A percentile compares a stretch with the other conserved stretches of the same genome.
Evolutionary conservation across 2,888 invertebrate species (phyloP).

Genomic region (Eupithecia vulgata): DNA sequence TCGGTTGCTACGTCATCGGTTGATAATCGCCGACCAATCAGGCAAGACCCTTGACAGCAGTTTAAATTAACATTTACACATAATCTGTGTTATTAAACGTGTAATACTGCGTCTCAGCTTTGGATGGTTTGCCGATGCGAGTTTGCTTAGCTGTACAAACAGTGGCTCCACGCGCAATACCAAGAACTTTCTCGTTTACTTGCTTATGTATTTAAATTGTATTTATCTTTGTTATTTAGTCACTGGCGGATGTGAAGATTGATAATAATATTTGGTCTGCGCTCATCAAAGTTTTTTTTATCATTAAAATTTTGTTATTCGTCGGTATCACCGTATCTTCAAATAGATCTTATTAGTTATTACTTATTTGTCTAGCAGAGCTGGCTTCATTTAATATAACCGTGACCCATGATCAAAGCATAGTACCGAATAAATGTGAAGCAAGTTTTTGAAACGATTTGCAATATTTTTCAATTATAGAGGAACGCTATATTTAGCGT

Average conservation of each 20-base stretch:
- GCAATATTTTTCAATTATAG: neutral
- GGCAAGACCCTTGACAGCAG: constrained; percentile 52
- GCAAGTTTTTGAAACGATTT: neutral
- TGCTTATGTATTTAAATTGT: constrained; percentile 63
- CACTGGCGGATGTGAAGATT: constrained; percentile 55
- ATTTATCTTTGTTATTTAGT: constrained; percentile 66
- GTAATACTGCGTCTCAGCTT: constrained; percentile 38
- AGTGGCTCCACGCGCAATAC: constrained; percentile 75
- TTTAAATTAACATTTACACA: constrained; percentile 49
- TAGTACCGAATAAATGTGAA: neutral
- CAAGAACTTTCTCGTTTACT: constrained; percentile 75
- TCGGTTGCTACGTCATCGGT: constrained; percentile 67
- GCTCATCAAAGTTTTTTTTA: constrained; percentile 19
- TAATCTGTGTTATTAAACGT: constrained; percentile 36
- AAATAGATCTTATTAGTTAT: neutral
- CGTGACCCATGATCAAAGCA: neutral
- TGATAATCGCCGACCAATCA: constrained; percentile 63
- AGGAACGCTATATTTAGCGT: too few relatives aligned
- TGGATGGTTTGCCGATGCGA: constrained; percentile 56
- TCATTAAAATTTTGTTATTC: neutral
- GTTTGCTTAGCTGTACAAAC: constrained; percentile 83
- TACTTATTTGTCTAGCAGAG: neutral
- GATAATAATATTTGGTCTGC: constrained; percentile 53
- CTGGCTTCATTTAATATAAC: neutral
- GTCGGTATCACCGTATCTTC: neutral